Conservation (phyloP, 2,888 invertebrate species). For the Ypsolopha scabrella region DNA sequence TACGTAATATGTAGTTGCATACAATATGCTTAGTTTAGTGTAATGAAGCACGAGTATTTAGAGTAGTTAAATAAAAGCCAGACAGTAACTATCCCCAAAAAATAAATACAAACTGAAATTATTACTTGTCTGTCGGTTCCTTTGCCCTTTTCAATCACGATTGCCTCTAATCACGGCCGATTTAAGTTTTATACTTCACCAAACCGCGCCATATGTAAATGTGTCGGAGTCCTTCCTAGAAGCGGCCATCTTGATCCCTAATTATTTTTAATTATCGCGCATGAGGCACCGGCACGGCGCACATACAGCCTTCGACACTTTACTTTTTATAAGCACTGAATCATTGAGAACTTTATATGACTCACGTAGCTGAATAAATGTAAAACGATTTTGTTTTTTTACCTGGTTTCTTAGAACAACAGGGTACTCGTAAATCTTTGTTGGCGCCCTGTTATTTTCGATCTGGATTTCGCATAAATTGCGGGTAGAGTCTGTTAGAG, state of each 20-base stretch:
- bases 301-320: constrained; percentile 57
- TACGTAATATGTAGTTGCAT: not conserved
- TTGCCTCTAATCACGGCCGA: constrained; percentile 61
- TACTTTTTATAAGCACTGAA: not conserved
- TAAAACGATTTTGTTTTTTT: constrained; percentile 25
- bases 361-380: too few species aligned
- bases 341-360: not conserved
- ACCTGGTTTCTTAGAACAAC: constrained; percentile 54
- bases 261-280: constrained; percentile 69
- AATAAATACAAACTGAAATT: constrained; percentile 35
- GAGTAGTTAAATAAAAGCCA: too few species aligned
- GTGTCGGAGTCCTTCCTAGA: constrained; percentile 57
- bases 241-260: constrained; percentile 60
- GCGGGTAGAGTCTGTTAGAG: constrained; percentile 14
- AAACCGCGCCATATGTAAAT: constrained; percentile 57
- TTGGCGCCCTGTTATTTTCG: constrained; percentile 63
- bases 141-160: constrained; percentile 65
- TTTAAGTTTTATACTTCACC: constrained; percentile 36
- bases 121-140: constrained; percentile 36
- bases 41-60: not conserved
- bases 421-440: constrained; percentile 49
- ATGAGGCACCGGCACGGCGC: constrained; percentile 33
- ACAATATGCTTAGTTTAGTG: not conserved
- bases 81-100: not conserved
- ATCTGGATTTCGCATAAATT: constrained; percentile 42